Base-by-base conservation (phyloP, 2,888 invertebrate species). In the Teinopalpus imperialis region DNA sequence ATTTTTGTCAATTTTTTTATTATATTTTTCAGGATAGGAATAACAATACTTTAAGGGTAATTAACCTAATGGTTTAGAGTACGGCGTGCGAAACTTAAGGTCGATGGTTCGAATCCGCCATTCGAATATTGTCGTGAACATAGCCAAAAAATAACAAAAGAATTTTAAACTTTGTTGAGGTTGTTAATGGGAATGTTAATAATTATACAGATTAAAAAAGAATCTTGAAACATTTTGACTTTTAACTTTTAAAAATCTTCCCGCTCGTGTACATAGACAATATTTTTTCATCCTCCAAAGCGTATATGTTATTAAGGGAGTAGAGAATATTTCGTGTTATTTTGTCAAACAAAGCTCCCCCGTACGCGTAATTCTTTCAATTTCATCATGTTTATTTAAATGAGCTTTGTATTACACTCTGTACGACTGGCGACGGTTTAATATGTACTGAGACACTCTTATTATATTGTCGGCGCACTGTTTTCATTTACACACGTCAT, bases 371-470 rank as follows among this genome's bases (percentile, higher is more conserved):
- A 79, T 85, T 81, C 79, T 82, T 82, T 86, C 87, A 85, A 87
- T 87, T 85, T 81, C 74, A 78, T 78, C 81, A 70, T 86, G 85
- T 87, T 69, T 85, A 87, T 87, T 81, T 73, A 87, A 85, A 87
- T 85, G 78, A 81, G 74, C 67, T 75, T 71, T 78, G 79, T 82
- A 73, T 76, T 71, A 75, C 80, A 72, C 74, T 65, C 66, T 62
- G 72, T 63, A 53, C 14, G 45, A 27, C 18, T 21, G 40, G 54
- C 52, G 53, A 48, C 62, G 64, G 60, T 73, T 82, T 83, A 83
- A 85, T 83, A 81, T 83, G 77, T 78, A 76, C 73, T 61, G 63
- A 66, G 69, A 81, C 74, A 75, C 66, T 74, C 74, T 80, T 83
- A 81, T 82, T 83, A 83, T 79, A 70, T 81, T 73, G 69, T 60